Base-by-base conservation (phyloP, 2,797 vertebrate species). In the Streptopelia turtur region DNA sequence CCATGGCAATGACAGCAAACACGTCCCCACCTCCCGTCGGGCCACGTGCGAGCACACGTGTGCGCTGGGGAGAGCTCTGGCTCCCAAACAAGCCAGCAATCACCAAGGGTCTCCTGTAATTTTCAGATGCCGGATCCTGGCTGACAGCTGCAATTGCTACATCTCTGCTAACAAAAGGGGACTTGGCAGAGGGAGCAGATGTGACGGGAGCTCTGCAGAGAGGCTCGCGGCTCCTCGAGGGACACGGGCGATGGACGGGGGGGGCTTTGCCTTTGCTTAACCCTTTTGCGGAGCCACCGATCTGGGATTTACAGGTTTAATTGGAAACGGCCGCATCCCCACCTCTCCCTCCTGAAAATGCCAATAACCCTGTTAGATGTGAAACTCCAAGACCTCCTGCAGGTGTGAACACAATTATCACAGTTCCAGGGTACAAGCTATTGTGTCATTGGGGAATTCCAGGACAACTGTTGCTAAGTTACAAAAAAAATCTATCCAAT, bases 381-480 rank as follows among this genome's bases (percentile, higher is more conserved):
- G 89, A 93, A 95, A 95, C 77, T 92, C 94, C 93, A 61, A 23
- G 59, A 31, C 64, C 77, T 89, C 59, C 53, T 57, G 94, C 79
- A 85, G 91, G 95, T 94, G 92, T 96, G 91, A 94, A 95, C 57
- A 90, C 93, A 87, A 93, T 86, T 88, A 80, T 83, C 89, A 94
- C 86, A 45, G 71, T 84, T 96, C 91, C 85, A 85, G 91, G 92
- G 92, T 57, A 89, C 78, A 91, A 94, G 94, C 91, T 95, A 60
- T 64, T 57, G 75, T 95, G 74, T 72, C 50, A 71, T 35, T 93
- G 94, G 94, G 96, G 96, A 95, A 97, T 96, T 96, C 94, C 95
- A 96, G 95, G 96, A 96, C 91, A 96, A 96, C 83, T 91, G 87
- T 93, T 95, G 95, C 94, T 95, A 96, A 87, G 93, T 92, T 74